These are phyloP conservation scores for Heliconius hewitsoni DNA, from an alignment of 1,140 invertebrate genomes.

Conservation along the genomic window DNA sequence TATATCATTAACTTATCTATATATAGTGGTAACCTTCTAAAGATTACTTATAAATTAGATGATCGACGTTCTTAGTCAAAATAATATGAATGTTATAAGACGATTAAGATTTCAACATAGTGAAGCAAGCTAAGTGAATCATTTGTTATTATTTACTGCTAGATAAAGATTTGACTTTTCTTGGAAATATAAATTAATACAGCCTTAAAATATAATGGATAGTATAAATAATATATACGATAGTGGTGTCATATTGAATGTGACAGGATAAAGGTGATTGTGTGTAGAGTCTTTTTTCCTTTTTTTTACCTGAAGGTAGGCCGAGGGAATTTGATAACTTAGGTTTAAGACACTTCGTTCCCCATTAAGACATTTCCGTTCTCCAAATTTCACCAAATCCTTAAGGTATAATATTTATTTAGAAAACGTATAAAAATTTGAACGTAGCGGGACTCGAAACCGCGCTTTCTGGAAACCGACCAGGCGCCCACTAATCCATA, in stretches of 20 bases:
- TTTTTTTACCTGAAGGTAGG: neutral
- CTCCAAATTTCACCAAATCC: too few relatives aligned
- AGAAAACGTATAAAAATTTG: too few relatives aligned
- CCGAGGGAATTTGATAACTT: neutral
- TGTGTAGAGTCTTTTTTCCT: too few relatives aligned
- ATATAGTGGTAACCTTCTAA: conserved; percentile 11
- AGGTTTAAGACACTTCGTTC: neutral
- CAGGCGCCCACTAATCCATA: too few relatives aligned
- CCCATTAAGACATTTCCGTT: too few relatives aligned
- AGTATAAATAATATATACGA: too few relatives aligned
- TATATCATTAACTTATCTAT: conserved; percentile 12
- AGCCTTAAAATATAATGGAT: too few relatives aligned
- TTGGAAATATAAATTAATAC: neutral
- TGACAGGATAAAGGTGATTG: too few relatives aligned
- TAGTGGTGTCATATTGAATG: too few relatives aligned
- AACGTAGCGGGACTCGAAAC: too few relatives aligned
- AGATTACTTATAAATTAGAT: conserved; percentile 12
- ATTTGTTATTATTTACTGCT: neutral
- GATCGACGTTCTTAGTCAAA: conserved; percentile 1
- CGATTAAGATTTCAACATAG: neutral
- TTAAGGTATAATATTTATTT: neutral
- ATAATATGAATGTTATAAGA: neutral
- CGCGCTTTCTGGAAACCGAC: too few relatives aligned
- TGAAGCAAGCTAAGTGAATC: neutral
- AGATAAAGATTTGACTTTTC: neutral